Percentiles rank a stretch among this genome's conserved stretches.
phyloP scores from a whole-genome alignment of 1,140 invertebrate species.

The Bombus terrestris region DNA sequence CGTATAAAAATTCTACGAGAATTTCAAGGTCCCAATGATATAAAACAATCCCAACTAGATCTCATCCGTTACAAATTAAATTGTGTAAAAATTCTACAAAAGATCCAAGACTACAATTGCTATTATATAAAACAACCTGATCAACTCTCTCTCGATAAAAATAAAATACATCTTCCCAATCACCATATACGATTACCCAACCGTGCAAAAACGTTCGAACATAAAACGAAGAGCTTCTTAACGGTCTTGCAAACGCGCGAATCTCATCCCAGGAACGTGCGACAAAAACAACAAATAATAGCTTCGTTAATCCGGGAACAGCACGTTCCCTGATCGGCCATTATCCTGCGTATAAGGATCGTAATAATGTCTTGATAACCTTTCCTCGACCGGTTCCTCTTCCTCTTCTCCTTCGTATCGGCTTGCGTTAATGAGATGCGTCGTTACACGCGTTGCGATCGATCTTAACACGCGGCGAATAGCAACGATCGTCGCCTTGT shows the following conservation, averaged over 20 bases:
- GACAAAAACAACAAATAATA: conserved; percentile 17
- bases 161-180: background rate
- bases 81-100: too few species aligned
- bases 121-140: too few species aligned
- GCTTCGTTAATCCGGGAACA: conserved; percentile 37
- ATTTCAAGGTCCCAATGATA: too few species aligned
- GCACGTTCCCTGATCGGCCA: conserved; percentile 18
- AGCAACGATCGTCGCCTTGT: background rate
- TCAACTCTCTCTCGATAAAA: too few species aligned
- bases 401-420: background rate
- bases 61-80: too few species aligned
- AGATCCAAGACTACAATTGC: too few species aligned
- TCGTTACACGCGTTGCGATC: conserved; percentile 39
- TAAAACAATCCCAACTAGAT: too few species aligned
- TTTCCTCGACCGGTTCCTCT: conserved; percentile 19
- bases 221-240: background rate
- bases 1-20: too few species aligned
- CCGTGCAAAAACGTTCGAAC: background rate
- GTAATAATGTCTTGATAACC: conserved; percentile 53
- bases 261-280: background rate
- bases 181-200: background rate
- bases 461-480: conserved; percentile 49
- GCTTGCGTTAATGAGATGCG: conserved; percentile 46
- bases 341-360: conserved; percentile 44
- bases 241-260: conserved; percentile 33